A percentile compares a stretch with the other conserved stretches of the same genome.
Conservation (phyloP, 1,140 invertebrate species). For the Druon quercuslanigerum region DNA sequence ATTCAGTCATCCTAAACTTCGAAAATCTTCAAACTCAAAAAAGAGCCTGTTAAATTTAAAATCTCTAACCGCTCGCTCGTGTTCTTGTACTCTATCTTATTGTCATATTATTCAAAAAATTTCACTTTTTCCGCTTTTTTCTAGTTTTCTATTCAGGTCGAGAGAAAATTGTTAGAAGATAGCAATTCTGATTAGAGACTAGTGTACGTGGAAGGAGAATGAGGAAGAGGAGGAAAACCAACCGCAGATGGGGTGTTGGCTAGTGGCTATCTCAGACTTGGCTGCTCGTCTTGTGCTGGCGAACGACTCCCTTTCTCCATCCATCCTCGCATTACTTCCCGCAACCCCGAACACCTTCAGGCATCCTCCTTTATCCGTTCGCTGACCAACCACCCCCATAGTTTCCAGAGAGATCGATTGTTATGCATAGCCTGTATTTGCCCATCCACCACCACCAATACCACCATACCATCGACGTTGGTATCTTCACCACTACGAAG, state of each 20-base stretch:
- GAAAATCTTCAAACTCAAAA: neutral
- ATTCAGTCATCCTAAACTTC: neutral
- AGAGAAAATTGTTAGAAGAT: neutral
- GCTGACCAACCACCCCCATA: slow-evolving; percentile 71
- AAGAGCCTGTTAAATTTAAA: neutral
- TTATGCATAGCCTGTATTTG: slow-evolving; percentile 77
- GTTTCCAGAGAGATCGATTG: slow-evolving; percentile 76
- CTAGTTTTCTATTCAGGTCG: no score
- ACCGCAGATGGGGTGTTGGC: slow-evolving; percentile 69
- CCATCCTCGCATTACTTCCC: slow-evolving; percentile 45
- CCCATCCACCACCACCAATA: slow-evolving; percentile 61
- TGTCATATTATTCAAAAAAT: no score
- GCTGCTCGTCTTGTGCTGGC: slow-evolving; percentile 49
- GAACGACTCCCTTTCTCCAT: slow-evolving; percentile 49
- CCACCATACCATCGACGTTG: slow-evolving; percentile 52
- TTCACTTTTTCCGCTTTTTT: no score
- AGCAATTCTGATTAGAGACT: neutral
- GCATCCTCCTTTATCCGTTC: slow-evolving; percentile 58
- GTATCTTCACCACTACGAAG: neutral
- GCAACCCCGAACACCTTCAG: slow-evolving; percentile 46
- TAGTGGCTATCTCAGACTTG: slow-evolving; percentile 67
- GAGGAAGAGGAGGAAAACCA: slow-evolving; percentile 45
- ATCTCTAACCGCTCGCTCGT: no score
- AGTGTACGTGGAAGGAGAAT: slow-evolving; percentile 36
- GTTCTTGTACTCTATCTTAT: no score